Base-by-base conservation (phyloP, 2,113 vertebrate species). In the Lepus timidus region DNA sequence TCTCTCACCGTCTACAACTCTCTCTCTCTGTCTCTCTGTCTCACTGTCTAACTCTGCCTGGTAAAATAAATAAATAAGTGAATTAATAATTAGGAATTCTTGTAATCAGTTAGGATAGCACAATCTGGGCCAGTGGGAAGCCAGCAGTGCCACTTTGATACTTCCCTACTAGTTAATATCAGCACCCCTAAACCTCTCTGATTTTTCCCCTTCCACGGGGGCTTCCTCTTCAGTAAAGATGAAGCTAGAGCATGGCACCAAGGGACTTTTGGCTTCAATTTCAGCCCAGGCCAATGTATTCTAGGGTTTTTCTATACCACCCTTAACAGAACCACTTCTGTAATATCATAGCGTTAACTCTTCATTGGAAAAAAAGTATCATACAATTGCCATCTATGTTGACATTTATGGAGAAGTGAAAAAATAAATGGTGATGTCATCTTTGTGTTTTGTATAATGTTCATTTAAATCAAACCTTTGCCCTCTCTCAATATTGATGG, bases 311-410 rank as follows among this genome's bases (percentile, higher is more conserved):
- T 70, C 52, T 23, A 20, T 20, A 19, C 16, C 33, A 85, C 58
- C 17, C 29, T 20, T 8, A 33, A 31, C 27, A 33, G 22, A 73
- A 44, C 64, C 17, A 25, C 22, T 73, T 87, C 27, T 76, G 4
- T 76, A 33, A 29, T n/a, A 51, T 33, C 29, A 14, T 76, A 25
- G 6, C 17, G 44, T 29, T 71, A 55, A 61, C 27, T 81, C 70
- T 61, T 76, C 91, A n/a, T 36, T 90, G n/a, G n/a, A 89, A 80
- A 79, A 90, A 27, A 91, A 58, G 4, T 71, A 62, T 80, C 19
- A 80, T 87, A 39, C 11, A 73, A 25, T 73, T 91, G 22, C 74
- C 31, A 62, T 68, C 3, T 70, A 27, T 91, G 23, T 85, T 78
- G 51, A 89, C 17, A 73, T 64, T 64, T 76, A 22, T 81, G 49